phyloP scores from a whole-genome alignment of 2,888 invertebrate genomes.

The Leucophenga maculata region DNA sequence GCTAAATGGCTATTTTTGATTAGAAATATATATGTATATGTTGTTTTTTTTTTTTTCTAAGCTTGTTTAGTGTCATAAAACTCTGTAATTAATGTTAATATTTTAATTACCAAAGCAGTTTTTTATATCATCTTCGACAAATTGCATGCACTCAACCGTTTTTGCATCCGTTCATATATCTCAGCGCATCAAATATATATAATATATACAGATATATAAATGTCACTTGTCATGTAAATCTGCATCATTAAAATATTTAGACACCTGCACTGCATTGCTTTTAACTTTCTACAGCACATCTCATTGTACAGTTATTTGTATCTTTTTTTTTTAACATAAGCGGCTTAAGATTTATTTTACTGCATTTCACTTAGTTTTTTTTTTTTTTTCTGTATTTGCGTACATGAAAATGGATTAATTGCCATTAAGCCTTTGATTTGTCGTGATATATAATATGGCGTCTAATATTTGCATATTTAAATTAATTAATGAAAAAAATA shows the following conservation, averaged over 20 bases:
- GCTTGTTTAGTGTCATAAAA: not conserved
- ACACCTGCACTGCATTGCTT: not conserved
- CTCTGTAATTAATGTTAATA: not conserved
- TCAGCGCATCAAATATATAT: not conserved
- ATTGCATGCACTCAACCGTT: not conserved
- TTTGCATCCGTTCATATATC: not conserved
- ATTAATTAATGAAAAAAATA: too few species aligned
- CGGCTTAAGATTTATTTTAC: too few species aligned
- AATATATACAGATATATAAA: too few species aligned
- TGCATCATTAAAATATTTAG: conserved; percentile 14
- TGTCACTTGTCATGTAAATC: conserved; percentile 12
- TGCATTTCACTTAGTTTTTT: too few species aligned
- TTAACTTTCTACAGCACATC: not conserved
- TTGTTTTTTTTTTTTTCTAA: not conserved
- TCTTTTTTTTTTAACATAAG: too few species aligned
- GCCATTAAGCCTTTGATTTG: too few species aligned
- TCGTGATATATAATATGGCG: too few species aligned
- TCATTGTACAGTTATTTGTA: too few species aligned
- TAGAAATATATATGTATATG: too few species aligned
- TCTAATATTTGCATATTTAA: too few species aligned
- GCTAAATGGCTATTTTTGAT: not conserved
- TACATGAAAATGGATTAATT: too few species aligned
- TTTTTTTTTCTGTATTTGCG: too few species aligned
- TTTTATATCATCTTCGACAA: not conserved
- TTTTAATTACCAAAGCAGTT: not conserved